Percentiles rank a stretch among this genome's conserved stretches.
Evolutionary conservation across 1,140 invertebrate genomes (phyloP).

Genomic region (Steinernema feltiae): DNA sequence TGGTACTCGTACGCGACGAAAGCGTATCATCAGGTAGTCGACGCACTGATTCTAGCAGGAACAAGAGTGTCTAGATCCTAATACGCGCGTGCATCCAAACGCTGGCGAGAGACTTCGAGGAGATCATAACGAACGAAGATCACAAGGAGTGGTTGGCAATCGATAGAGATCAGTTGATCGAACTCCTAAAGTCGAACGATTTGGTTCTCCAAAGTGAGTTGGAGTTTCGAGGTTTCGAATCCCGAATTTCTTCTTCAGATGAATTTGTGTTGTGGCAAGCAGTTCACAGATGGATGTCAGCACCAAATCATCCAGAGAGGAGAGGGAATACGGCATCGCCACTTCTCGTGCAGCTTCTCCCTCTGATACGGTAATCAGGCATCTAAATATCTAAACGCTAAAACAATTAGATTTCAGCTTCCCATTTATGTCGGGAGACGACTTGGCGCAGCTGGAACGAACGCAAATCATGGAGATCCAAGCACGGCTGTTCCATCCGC

Average conservation of each 20-base stretch:
- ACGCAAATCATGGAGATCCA: conserved; percentile 51
- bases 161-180: conserved; percentile 60
- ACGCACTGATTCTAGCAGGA: background rate
- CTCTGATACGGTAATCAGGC: conserved; percentile 39
- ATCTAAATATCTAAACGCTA: conserved; percentile 5
- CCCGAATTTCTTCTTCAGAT: too few relatives aligned
- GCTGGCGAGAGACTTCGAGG: conserved; percentile 59
- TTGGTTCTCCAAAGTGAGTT: conserved; percentile 52
- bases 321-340: conserved; percentile 49
- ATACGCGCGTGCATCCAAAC: conserved; percentile 57
- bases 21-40: conserved; percentile 55
- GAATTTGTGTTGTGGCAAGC: conserved; percentile 50
- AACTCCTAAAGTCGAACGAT: conserved; percentile 60
- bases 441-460: conserved; percentile 58
- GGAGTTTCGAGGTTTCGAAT: background rate
- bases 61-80: conserved; percentile 33
- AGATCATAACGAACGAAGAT: conserved; percentile 58
- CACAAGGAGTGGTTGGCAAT: conserved; percentile 60
- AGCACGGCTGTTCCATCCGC: conserved; percentile 57
- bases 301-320: conserved; percentile 51
- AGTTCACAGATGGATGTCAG: conserved; percentile 45
- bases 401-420: conserved; percentile 46
- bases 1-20: conserved; percentile 62
- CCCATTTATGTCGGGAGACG: conserved; percentile 61
- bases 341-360: conserved; percentile 48